Evolutionary conservation across 2,888 invertebrate species (phyloP).

Genomic region (Cataglyphis cursor): DNA sequence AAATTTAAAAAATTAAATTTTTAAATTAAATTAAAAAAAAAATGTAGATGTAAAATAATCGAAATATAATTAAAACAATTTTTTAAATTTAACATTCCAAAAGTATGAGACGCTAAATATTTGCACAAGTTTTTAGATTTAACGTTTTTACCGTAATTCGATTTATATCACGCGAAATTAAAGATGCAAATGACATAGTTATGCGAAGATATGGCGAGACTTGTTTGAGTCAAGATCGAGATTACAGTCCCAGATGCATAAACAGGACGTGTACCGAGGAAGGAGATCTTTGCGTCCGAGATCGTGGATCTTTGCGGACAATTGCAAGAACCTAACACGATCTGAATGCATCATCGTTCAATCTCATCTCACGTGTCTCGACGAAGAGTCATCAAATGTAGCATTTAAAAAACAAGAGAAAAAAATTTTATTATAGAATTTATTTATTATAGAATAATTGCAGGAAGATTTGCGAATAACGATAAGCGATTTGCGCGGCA

Average conservation of each 20-base stretch:
- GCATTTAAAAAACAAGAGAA: not conserved
- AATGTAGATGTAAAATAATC: not conserved
- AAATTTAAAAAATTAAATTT: not conserved
- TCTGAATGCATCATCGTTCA: slow-evolving; percentile 32
- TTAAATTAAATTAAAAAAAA: not conserved
- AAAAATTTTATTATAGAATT: no score
- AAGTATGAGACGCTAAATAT: not conserved
- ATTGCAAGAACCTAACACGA: slow-evolving; percentile 19
- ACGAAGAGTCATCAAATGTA: not conserved
- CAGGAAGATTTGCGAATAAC: slow-evolving; percentile 7
- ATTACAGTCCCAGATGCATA: slow-evolving; percentile 65
- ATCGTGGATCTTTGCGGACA: slow-evolving; percentile 6
- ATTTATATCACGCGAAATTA: not conserved
- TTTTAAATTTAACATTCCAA: not conserved
- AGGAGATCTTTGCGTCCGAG: slow-evolving; percentile 55
- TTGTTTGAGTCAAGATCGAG: slow-evolving; percentile 41
- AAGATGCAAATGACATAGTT: slow-evolving; percentile 17
- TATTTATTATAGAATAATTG: no score
- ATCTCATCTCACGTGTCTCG: slow-evolving; percentile 14
- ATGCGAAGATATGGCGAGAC: slow-evolving; percentile 1
- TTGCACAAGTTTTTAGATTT: not conserved
- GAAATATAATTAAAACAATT: not conserved
- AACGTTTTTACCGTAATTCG: not conserved
- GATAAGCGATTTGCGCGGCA: not conserved
- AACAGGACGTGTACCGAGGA: slow-evolving; percentile 60